Evolutionary conservation across 2,797 vertebrate genomes (phyloP), one percentile per base, ranked within the genome.

Genomic region (Vespertilio murinus): DNA sequence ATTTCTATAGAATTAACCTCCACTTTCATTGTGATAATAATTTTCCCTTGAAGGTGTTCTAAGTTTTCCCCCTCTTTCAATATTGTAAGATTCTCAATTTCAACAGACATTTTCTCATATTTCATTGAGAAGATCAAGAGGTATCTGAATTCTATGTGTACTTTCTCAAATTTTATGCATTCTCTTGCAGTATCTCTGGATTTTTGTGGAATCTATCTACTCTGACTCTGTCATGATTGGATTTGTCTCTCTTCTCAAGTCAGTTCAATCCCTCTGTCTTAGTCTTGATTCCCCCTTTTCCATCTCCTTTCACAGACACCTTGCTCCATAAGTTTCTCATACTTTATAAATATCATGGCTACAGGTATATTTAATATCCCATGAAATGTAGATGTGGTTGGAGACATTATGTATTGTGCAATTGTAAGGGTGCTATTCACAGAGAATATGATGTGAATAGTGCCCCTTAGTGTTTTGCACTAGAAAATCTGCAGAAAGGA

Each of bases 191-290:
- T 40, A 28, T 13, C 1, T 70, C 6, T 56, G 25, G 12, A 6
- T 64, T 61, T 73, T 30, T 23, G 9, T 22, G 13, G 0, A 5
- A 54, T 25, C 65, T 54, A 23, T 64, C 8, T 67, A 18, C 9
- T 14, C 25, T 84, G 38, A 2, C 1, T 52, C 17, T 78, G 1
- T 35, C 20, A 22, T 6, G 0, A 17, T 4, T 2, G 2, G 22
- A 54, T 35, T 56, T 3, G 5, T n/a, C 28, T 73, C 30, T 69
- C 30, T 79, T 83, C 23, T 69, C 38, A 70, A n/a, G 1, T 8
- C 28, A 83, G 12, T 20, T 16, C 11, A 64, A 1, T 71, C 9
- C 7, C 23, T 79, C 40, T 56, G 13, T 67, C 11, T n/a, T 70
- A 10, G 40, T 16, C 23, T 73, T 35, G 3, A 17, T 9, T 18